Conservation (phyloP, 1,140 invertebrate species). For the Saccostrea echinata region DNA sequence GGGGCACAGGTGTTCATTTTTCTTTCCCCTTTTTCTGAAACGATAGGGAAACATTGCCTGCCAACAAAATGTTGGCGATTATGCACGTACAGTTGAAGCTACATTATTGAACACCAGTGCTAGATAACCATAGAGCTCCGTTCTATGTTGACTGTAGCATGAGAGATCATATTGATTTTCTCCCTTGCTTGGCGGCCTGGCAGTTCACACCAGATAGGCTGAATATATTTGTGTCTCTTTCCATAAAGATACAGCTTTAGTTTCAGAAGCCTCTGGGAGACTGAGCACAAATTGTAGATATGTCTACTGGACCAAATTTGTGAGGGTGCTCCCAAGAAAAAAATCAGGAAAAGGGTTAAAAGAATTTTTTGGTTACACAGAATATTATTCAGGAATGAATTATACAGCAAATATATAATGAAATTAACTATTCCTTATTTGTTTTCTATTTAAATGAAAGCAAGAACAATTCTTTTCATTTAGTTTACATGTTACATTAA, state of each 20-base stretch:
- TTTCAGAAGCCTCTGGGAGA: slow-evolving; percentile 12
- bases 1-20: slow-evolving; percentile 16
- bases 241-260: slow-evolving; percentile 3
- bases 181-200: slow-evolving; percentile 41
- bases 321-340: background rate
- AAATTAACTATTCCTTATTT: slow-evolving; percentile 16
- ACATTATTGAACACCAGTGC: slow-evolving; percentile 41
- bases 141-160: slow-evolving; percentile 45
- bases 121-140: slow-evolving; percentile 37
- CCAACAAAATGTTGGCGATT: slow-evolving; percentile 32
- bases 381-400: slow-evolving; percentile 38
- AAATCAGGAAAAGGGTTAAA: background rate
- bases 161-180: slow-evolving; percentile 41
- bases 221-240: slow-evolving; percentile 35
- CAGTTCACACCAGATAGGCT: slow-evolving; percentile 32
- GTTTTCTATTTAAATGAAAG: slow-evolving; percentile 8
- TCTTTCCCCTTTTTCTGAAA: background rate
- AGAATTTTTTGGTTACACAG: background rate
- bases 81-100: slow-evolving; percentile 17
- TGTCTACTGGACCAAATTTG: background rate
- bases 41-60: slow-evolving; percentile 27
- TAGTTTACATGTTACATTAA: background rate
- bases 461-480: slow-evolving; percentile 1
- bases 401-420: slow-evolving; percentile 16
- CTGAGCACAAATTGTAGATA: background rate